phyloP scores from a whole-genome alignment of 2,113 vertebrate species.

The Albula goreensis region DNA sequence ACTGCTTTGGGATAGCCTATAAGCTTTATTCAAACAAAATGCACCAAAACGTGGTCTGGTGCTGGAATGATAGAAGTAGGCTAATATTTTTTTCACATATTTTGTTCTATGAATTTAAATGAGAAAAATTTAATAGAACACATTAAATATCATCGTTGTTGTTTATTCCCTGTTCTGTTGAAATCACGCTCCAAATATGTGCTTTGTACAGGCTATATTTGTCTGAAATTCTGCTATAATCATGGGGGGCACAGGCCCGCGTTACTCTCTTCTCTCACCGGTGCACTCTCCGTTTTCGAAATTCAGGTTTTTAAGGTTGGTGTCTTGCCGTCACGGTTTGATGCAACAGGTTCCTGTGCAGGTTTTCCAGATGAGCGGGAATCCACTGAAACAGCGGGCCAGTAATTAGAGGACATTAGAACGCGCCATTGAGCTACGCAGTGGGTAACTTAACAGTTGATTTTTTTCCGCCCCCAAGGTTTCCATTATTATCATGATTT shows the following conservation, averaged over 20 bases:
- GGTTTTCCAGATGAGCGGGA: conserved; percentile 12
- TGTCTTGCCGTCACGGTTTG: conserved; percentile 1
- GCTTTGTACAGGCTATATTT: too few relatives aligned
- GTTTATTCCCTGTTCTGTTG: too few relatives aligned
- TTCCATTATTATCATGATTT: not conserved
- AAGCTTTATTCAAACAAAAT: too few relatives aligned
- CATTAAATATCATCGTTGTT: too few relatives aligned
- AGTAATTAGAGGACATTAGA: conserved; percentile 24
- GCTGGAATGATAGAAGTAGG: too few relatives aligned
- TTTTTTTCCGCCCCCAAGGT: not conserved
- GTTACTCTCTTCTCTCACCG: not conserved
- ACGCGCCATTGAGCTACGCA: conserved; percentile 18
- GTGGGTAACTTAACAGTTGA: conserved; percentile 14
- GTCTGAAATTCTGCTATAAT: not conserved
- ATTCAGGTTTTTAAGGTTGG: conserved; percentile 3
- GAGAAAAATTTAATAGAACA: too few relatives aligned
- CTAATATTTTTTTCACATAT: too few relatives aligned
- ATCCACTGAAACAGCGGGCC: not conserved
- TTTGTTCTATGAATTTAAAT: too few relatives aligned
- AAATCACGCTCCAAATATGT: too few relatives aligned
- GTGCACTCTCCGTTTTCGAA: not conserved
- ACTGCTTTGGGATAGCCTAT: too few relatives aligned
- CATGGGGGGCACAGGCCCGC: not conserved
- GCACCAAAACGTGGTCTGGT: too few relatives aligned
- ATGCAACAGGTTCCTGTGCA: conserved; percentile 26